These are phyloP conservation scores for Pelodiscus sinensis DNA, from an alignment of 2,113 vertebrate species.

Conservation along the genomic window DNA sequence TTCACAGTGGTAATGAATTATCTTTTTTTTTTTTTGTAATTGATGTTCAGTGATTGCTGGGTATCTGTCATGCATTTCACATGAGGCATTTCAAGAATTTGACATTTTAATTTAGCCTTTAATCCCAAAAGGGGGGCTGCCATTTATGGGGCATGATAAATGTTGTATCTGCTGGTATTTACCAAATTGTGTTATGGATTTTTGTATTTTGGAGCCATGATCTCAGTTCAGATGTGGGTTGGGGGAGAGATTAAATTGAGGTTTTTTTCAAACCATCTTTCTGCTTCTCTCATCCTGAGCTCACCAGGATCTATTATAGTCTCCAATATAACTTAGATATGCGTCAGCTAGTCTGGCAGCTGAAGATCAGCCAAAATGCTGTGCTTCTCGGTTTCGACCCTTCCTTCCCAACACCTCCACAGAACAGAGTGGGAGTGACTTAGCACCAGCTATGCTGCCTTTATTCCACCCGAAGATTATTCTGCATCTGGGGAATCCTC, in stretches of 20 bases:
- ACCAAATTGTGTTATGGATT: not conserved
- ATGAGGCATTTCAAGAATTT: not conserved
- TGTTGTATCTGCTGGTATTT: not conserved
- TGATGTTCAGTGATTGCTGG: not conserved
- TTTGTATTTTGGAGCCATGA: not conserved
- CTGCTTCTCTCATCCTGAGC: not conserved
- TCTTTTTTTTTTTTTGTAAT: not conserved
- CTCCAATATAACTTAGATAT: not conserved
- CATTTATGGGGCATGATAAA: not conserved
- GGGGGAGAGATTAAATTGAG: not conserved
- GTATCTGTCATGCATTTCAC: not conserved
- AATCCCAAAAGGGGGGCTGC: not conserved
- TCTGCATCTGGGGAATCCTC: rapidly evolving
- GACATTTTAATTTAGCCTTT: not conserved
- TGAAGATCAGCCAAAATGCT: not conserved
- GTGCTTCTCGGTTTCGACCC: not conserved
- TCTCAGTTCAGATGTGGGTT: not conserved
- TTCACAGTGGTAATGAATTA: not conserved
- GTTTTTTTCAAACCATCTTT: not conserved
- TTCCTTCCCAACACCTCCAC: not conserved
- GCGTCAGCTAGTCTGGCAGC: not conserved
- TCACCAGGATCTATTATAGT: not conserved
- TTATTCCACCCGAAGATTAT: not conserved
- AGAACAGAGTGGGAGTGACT: not conserved
- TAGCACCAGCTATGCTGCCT: not conserved